Base-by-base conservation (phyloP, 2,113 vertebrate genomes). In the Pogonocichla stellata region DNA sequence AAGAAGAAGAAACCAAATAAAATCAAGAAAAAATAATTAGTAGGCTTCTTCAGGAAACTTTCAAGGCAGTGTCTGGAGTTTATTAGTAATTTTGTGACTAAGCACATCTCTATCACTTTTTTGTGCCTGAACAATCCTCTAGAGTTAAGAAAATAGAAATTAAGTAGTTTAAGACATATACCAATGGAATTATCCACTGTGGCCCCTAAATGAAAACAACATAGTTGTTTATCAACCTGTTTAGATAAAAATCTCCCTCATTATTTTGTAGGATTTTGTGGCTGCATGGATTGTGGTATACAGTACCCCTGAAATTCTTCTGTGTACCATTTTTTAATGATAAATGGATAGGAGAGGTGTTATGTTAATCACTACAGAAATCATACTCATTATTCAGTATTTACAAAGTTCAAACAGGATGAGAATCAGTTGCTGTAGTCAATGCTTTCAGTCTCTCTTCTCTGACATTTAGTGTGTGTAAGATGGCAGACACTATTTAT, bases 401-500 rank as follows among this genome's bases (percentile, higher is more conserved):
- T 75, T 85, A 25, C 43, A 57, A 81, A 93, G 14, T 24, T 87
- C 16, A 77, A 23, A 61, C 7, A 54, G 6, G 24, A 42, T 31
- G 34, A 57, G 42, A 78, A 50, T 71, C 18, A 38, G 7, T 31
- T 61, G 11, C 29, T 84, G 29, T 58, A 60, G 14, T 74, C 33
- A 64, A n/a, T 64, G 51, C 70, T 84, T 70, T 69, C 14, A 36
- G 1, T 54, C 31, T 81, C 66, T 58, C 24, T 71, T 65, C 47
- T 74, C 25, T 29, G 5, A 34, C 38, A 42, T 43, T 70, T 50
- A 65, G 12, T 65, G 33, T 0, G 0, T 61, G 14, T 48, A 78
- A 66, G 36, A 40, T 48, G 33, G 14, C 19, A 88, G 34, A 47
- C 22, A 6, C 16, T 42, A 15, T 65, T 31, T 62, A 80, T 22